phyloP scores from a whole-genome alignment of 2,113 vertebrate species.

The Tautogolabrus adspersus region DNA sequence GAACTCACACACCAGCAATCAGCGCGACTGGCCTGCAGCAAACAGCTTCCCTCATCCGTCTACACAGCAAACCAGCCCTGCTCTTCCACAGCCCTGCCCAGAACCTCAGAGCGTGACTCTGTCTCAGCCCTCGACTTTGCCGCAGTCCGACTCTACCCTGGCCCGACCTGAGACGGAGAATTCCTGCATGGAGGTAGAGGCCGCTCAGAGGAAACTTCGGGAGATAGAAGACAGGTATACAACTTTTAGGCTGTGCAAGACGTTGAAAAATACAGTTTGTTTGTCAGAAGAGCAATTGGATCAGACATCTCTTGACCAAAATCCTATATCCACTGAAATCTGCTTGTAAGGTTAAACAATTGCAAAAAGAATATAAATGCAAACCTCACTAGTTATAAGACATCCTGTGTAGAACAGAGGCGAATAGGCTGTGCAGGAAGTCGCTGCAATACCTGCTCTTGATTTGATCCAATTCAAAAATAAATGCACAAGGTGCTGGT shows the following conservation, averaged over 20 bases:
- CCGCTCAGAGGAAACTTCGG: slow-evolving; percentile 83
- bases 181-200: slow-evolving; percentile 84
- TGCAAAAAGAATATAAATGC: too few relatives aligned
- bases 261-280: neutral
- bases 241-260: neutral
- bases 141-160: slow-evolving; percentile 12
- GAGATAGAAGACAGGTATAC: slow-evolving; percentile 85
- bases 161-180: slow-evolving; percentile 57
- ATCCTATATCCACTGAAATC: neutral
- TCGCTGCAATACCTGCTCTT: neutral
- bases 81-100: slow-evolving; percentile 38
- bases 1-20: slow-evolving; percentile 20
- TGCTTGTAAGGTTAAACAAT: too few relatives aligned
- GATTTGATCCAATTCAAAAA: neutral
- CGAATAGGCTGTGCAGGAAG: too few relatives aligned
- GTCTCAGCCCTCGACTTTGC: slow-evolving; percentile 4
- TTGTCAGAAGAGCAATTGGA: too few relatives aligned
- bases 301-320: neutral
- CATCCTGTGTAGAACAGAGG: neutral
- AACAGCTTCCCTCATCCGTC: slow-evolving; percentile 41
- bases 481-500: neutral
- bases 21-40: slow-evolving; percentile 47
- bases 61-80: slow-evolving; percentile 21
- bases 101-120: slow-evolving; percentile 16
- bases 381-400: neutral